phyloP scores from a whole-genome alignment of 2,888 invertebrate genomes.

The Scaptomyza cyrtandrae region DNA sequence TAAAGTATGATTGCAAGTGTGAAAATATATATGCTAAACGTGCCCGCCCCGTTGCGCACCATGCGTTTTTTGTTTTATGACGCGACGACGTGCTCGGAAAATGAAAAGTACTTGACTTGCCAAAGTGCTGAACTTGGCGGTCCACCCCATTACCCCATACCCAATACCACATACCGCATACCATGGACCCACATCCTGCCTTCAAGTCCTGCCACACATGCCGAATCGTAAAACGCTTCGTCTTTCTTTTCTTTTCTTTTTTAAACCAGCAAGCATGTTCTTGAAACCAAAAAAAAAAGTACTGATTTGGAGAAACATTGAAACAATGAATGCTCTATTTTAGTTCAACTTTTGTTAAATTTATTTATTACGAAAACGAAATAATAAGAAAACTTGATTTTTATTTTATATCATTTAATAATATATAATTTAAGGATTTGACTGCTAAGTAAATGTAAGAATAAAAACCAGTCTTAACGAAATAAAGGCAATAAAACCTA shows the following conservation, averaged over 20 bases:
- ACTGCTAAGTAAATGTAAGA: no score
- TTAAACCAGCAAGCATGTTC: constrained; percentile 38
- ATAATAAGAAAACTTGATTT: no score
- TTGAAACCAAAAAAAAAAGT: constrained; percentile 16
- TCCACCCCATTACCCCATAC: constrained; percentile 25
- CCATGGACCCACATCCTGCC: no score
- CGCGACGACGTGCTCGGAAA: constrained; percentile 77
- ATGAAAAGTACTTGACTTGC: constrained; percentile 78
- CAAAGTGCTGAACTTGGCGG: constrained; percentile 78
- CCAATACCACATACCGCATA: constrained; percentile 12
- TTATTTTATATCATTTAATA: no score
- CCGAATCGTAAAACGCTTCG: constrained; percentile 75
- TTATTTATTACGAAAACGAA: no score
- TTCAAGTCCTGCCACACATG: constrained; percentile 60
- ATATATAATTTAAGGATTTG: no score
- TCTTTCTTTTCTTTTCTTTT: constrained; percentile 45
- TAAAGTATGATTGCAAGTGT: constrained; percentile 80
- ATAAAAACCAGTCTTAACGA: no score
- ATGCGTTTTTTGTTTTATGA: constrained; percentile 80
- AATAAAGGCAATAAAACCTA: no score
- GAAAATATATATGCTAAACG: constrained; percentile 80
- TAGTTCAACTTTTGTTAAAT: background rate
- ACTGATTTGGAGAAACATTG: constrained; percentile 25
- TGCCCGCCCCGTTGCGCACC: constrained; percentile 60
- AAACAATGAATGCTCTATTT: constrained; percentile 23